Base-by-base conservation (phyloP, 2,888 invertebrate genomes). In the Flexamia atlantica region DNA sequence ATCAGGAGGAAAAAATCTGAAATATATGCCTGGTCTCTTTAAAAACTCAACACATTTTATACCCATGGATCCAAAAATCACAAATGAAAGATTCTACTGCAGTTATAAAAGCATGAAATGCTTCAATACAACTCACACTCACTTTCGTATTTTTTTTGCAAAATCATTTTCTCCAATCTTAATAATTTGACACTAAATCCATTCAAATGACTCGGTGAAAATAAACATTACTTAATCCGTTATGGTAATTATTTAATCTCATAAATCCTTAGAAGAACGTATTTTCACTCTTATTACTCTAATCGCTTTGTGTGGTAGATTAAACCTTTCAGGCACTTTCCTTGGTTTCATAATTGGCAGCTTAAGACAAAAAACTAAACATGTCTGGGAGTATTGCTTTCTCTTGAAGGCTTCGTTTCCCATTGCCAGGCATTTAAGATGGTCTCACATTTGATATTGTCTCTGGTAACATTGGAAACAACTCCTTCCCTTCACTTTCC, bases 351-450 rank as follows among this genome's bases (percentile, higher is more conserved):
- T 64, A 64, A 64, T 30, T 64, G 64, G 28, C 64, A 64, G 64
- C 64, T 64, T 64, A 28, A 57, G 17, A 64, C 17, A 28, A 64
- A 64, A 64, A 64, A 64, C 25, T 4, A 25, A 64, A 64, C 64
- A 64, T 30, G 28, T 64, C 25, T 64, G 64, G 17, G 64, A 64
- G 64, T 12, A 64, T 17, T 64, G 28, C 64, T 64, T 64, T 64
- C 64, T 30, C 64, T 28, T 23, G 28, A 64, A 64, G 64, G 64
- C 64, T 30, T 30, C 64, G 28, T 64, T 64, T 64, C 64, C 64
- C 64, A 64, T 28, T 14, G 14, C 17, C 64, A 64, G 64, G 28
- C 28, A 64, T 64, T 64, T 30, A 64, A 3, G 28, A 64, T 12
- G 17, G 64, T 64, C 64, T 30, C 64, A 64, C 64, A 5, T 28